Evolutionary conservation across 2,113 vertebrate species (phyloP), one percentile per base, ranked within the genome.

Genomic region (Abramis brama): DNA sequence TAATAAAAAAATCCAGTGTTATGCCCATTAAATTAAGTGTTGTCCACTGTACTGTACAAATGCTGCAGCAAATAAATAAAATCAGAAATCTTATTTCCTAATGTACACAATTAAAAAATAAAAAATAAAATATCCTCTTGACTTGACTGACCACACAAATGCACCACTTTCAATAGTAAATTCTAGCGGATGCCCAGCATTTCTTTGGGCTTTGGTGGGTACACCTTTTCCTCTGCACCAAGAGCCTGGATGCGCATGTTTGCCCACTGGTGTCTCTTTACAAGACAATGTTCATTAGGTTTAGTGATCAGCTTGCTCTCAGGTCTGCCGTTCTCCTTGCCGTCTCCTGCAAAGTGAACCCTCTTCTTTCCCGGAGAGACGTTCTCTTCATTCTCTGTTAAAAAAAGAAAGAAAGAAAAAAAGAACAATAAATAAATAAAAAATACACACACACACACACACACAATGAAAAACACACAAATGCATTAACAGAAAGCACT

Each of bases 111-210:
- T 33, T 19, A 57, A 57, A 57, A 21, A 2, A 21, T 8, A 11
- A 21, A 70, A 70, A 9, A 70, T 11, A 45, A 43, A 17, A 79
- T 15, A 79, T 1, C 11, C 10, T 59, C 36, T 23, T 11, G 19
- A n/a, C 77, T 39, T 79, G 77, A 79, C 64, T 50, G 45, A 30
- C 74, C 39, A 47, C 23, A 39, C 21, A 21, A 60, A 55, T 77
- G 9, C 19, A 43, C 21, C 19, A 36, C 52, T 33, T 57, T 77
- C 17, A 60, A 55, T 39, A 79, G 52, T 6, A 62, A 13, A 62
- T 17, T 39, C 89, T 92, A 98, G 81, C 97, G 96, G 93, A 99
- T 96, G 74, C 96, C 97, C 43, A 97, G 93, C 52, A 99, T 93
- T 88, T 97, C 96, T 21, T 93, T 94, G 94, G 96, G 97, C 87